Conservation (phyloP, 2,113 vertebrate species). For the Motacilla tschutschensis region DNA sequence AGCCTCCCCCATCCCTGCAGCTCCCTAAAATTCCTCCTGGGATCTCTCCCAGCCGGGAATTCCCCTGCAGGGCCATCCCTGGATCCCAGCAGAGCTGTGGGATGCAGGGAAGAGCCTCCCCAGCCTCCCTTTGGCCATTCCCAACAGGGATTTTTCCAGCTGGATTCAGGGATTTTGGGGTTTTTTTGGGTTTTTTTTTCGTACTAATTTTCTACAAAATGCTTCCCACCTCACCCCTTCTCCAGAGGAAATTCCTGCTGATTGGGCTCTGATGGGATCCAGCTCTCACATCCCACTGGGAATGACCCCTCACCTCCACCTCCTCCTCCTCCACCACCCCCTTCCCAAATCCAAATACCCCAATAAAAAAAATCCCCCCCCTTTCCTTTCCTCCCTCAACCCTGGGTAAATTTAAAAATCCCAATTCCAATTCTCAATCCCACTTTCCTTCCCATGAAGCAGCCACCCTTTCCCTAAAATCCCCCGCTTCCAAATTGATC, state of each 20-base stretch:
- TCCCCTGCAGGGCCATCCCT: fast-evolving
- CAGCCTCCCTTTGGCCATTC: neutral
- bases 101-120: neutral
- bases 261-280: neutral
- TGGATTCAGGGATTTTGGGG: neutral
- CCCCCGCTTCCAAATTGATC: neutral
- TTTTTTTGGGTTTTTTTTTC: neutral
- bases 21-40: neutral
- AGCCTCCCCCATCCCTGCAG: neutral
- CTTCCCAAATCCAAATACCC: neutral
- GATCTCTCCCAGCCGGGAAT: no score
- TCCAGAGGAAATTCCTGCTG: neutral
- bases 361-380: neutral
- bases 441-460: neutral
- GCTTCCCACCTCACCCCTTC: neutral
- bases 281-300: neutral
- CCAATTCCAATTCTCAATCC: neutral
- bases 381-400: neutral
- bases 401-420: neutral
- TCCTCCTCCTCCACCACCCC: neutral
- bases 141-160: neutral
- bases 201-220: neutral
- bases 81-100: fast-evolving
- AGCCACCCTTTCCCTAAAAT: neutral
- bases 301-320: neutral